Evolutionary conservation across 2,797 vertebrate genomes (phyloP), one percentile per base, ranked within the genome.

Genomic region (Cryptoprocta ferox): DNA sequence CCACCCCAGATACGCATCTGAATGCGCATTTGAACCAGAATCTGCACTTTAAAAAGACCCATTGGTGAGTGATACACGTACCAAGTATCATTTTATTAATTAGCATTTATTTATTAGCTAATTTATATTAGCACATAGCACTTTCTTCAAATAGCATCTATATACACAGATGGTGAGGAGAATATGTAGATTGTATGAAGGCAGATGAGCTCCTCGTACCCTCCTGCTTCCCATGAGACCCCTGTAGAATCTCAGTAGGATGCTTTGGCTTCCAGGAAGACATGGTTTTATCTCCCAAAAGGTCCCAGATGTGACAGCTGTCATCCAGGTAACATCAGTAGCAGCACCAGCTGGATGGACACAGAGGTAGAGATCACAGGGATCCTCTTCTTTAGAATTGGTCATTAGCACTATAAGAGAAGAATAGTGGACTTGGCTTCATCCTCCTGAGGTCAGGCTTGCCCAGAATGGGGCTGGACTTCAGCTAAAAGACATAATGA

Each of bases 141-240:
- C 28, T 82, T 94, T 82, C 53, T 59, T 76, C n/a, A 75, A 32
- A n/a, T 9, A 2, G 14, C 11, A 4, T 91, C 39, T 82, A 45
- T 4, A 76, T 32, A 32, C 4, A 8, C 8, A 48, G 28, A 7
- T 61, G 10, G 24, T 59, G 15, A 81, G 6, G 50, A 35, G 24
- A 50, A 37, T 18, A 30, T 12, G 32, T 32, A 85, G 78, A 13
- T 12, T 2, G 11, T 1, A 2, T 53, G 15, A 84, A 59, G 42
- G 37, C 32, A 48, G 6, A 3, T 9, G 12, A 13, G 21, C n/a
- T 1, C 6, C 10, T 8, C 14, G 9, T 71, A 1, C 9, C 16
- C 53, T 73, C 24, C 30, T 73, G 30, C 10, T 78, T 48, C 45
- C 80, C 0, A 24, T 0, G 12, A 35, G 35, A 8, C 2, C 66